Conservation (phyloP, 2,797 vertebrate species). For the Pipistrellus pygmaeus region DNA sequence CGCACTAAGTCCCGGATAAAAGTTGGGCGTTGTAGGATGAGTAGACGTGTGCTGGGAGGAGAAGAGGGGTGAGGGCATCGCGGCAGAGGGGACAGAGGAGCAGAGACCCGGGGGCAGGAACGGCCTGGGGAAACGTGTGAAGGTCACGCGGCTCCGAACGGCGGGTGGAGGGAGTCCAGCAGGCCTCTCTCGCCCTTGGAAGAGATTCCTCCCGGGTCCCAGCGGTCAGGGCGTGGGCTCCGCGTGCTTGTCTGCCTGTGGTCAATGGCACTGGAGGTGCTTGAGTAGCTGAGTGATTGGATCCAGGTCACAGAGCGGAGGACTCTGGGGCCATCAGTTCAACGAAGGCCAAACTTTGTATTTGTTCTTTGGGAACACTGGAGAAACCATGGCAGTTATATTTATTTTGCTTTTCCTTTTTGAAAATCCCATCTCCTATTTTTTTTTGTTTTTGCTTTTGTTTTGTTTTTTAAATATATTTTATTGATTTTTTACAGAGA, state of each 20-base stretch:
- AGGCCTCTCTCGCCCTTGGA: neutral
- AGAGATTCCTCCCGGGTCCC: neutral
- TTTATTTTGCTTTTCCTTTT: neutral
- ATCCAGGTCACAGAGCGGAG: constrained; percentile 53
- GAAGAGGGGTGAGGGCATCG: neutral
- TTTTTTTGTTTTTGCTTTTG: no score
- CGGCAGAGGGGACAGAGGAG: neutral
- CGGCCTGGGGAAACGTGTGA: neutral
- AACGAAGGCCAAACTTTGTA: neutral
- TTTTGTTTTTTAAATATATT: no score
- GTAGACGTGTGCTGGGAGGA: neutral
- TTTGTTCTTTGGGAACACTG: constrained; percentile 16
- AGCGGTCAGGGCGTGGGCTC: neutral
- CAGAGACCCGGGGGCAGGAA: neutral
- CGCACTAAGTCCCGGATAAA: neutral
- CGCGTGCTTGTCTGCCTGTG: constrained; percentile 3
- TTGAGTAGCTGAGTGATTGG: constrained; percentile 45
- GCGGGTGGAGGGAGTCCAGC: neutral
- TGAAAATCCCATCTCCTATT: neutral
- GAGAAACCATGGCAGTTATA: neutral
- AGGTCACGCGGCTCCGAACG: neutral
- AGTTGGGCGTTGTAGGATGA: neutral
- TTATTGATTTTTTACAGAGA: no score
- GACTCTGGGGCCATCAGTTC: neutral
- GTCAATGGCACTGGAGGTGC: constrained; percentile 21